Conservation (phyloP, 2,113 vertebrate species). For the Leptodactylus fuscus region DNA sequence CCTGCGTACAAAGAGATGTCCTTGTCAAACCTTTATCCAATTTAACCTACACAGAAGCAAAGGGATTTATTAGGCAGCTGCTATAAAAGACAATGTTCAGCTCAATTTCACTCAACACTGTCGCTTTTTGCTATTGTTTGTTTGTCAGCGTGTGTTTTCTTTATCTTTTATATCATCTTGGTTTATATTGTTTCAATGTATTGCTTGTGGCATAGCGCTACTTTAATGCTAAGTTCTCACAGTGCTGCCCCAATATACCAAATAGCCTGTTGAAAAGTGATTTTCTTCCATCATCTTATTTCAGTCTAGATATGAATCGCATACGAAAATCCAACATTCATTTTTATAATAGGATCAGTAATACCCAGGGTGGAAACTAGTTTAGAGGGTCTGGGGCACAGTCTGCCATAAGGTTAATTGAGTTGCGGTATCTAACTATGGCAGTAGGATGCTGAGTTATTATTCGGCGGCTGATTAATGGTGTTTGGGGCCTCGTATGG, state of each 20-base stretch:
- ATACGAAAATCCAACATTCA: neutral
- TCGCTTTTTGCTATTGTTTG: neutral
- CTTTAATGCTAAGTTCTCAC: neutral
- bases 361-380: neutral
- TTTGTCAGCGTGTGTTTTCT: neutral
- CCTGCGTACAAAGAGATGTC: slow-evolving; percentile 51
- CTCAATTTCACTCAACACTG: slow-evolving; percentile 14
- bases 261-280: slow-evolving; percentile 2
- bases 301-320: neutral
- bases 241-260: neutral
- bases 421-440: slow-evolving; percentile 18
- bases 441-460: slow-evolving; percentile 16
- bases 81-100: slow-evolving; percentile 42
- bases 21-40: slow-evolving; percentile 52
- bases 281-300: slow-evolving; percentile 7
- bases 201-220: too few species aligned
- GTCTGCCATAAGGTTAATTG: slow-evolving; percentile 31
- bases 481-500: slow-evolving; percentile 13
- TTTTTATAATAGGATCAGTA: slow-evolving; percentile 19
- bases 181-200: neutral
- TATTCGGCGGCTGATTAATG: slow-evolving; percentile 48
- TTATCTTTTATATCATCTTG: neutral
- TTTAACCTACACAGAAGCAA: slow-evolving; percentile 47
- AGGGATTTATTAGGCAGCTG: slow-evolving; percentile 40
- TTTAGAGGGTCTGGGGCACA: slow-evolving; percentile 20